Conservation (phyloP, 2,797 vertebrate genomes). For the Xerus rutilus region DNA sequence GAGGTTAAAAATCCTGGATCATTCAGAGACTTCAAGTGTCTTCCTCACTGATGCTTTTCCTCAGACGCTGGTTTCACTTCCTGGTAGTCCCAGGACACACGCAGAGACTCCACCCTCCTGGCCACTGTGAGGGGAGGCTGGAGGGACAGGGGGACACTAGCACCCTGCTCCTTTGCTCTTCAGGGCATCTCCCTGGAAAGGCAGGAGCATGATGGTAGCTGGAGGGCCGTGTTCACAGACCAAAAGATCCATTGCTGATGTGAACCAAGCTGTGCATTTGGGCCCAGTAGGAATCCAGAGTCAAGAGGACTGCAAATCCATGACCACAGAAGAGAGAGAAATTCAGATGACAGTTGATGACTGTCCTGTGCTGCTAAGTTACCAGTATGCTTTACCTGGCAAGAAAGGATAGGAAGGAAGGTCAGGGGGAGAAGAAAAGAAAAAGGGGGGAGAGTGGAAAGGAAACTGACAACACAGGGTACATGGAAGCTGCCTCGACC, state of each 20-base stretch:
- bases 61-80: not conserved
- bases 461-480: fast-evolving
- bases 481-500: too few relatives aligned
- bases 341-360: not conserved
- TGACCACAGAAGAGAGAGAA: not conserved
- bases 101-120: not conserved
- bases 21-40: not conserved
- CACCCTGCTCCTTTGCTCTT: not conserved
- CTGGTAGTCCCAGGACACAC: not conserved
- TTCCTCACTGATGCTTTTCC: not conserved
- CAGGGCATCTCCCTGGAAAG: not conserved
- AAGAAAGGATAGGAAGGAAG: not conserved
- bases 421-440: too few relatives aligned
- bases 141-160: not conserved
- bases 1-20: not conserved
- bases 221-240: not conserved
- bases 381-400: not conserved
- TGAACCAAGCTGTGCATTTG: not conserved
- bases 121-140: not conserved
- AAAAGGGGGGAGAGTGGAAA: too few relatives aligned
- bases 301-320: not conserved
- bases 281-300: not conserved
- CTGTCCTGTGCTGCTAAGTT: not conserved
- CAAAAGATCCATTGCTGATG: not conserved
- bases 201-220: too few relatives aligned